A percentile compares a stretch with the other conserved stretches of the same genome.
Evolutionary conservation across 2,888 invertebrate genomes (phyloP).

Genomic region (Thecocarcelia acutangulata): DNA sequence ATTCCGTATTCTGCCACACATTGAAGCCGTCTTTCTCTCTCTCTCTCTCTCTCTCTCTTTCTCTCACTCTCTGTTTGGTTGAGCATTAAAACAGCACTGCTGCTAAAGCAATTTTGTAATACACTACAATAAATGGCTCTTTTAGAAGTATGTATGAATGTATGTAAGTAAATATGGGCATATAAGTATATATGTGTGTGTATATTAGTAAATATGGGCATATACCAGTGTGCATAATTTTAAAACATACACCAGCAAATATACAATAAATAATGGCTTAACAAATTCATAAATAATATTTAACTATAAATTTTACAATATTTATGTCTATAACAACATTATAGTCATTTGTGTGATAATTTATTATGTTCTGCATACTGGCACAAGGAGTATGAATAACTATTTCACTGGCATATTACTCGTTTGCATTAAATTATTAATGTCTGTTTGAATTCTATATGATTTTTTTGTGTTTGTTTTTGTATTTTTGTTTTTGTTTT

Average conservation of each 20-base stretch:
- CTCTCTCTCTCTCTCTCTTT: no score
- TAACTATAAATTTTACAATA: conserved; percentile 69
- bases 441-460: conserved; percentile 44
- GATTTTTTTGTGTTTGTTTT: conserved; percentile 3
- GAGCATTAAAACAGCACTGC: neutral
- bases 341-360: conserved; percentile 69
- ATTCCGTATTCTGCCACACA: conserved; percentile 36
- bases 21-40: neutral
- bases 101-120: conserved; percentile 13
- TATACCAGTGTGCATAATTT: conserved; percentile 2
- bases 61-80: no score
- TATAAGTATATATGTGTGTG: neutral
- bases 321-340: conserved; percentile 69
- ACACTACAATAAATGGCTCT: neutral
- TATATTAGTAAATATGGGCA: neutral
- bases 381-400: conserved; percentile 18
- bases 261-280: conserved; percentile 67
- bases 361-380: conserved; percentile 64
- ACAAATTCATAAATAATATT: conserved; percentile 70
- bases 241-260: conserved; percentile 22
- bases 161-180: neutral
- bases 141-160: no score
- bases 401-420: conserved; percentile 30
- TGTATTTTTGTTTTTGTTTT: neutral
- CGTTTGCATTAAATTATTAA: conserved; percentile 53